These are phyloP conservation scores for Bubo blakistoni DNA, from an alignment of 2,113 vertebrate species.

Conservation along the genomic window DNA sequence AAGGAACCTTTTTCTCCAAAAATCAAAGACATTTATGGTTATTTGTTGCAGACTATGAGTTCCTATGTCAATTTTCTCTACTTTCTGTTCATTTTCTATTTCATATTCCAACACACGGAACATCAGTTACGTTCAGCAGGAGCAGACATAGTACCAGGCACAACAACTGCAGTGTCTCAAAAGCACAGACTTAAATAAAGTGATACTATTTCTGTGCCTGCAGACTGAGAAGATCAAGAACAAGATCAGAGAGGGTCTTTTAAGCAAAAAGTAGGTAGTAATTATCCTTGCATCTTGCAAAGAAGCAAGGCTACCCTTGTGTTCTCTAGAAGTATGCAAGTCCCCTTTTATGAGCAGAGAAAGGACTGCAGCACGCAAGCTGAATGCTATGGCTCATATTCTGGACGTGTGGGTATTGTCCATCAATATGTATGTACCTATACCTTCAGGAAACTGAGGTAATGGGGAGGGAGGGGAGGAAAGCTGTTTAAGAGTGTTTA, in stretches of 20 bases:
- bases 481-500: neutral
- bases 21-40: neutral
- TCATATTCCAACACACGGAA: neutral
- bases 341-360: neutral
- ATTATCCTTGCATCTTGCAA: neutral
- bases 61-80: neutral
- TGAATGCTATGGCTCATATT: neutral
- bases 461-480: neutral
- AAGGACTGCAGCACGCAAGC: neutral
- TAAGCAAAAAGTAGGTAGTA: neutral
- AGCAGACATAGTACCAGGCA: neutral
- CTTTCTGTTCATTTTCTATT: neutral
- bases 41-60: neutral
- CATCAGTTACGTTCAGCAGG: neutral
- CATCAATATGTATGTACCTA: neutral
- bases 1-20: neutral
- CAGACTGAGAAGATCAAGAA: neutral
- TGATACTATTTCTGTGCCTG: neutral
- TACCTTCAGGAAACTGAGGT: neutral
- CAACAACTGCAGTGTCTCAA: neutral
- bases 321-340: neutral
- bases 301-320: no score
- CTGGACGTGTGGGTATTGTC: neutral
- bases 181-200: neutral
- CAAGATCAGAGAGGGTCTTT: neutral